phyloP scores from a whole-genome alignment of 2,797 vertebrate genomes.

The Pseudochaenichthys georgianus region DNA sequence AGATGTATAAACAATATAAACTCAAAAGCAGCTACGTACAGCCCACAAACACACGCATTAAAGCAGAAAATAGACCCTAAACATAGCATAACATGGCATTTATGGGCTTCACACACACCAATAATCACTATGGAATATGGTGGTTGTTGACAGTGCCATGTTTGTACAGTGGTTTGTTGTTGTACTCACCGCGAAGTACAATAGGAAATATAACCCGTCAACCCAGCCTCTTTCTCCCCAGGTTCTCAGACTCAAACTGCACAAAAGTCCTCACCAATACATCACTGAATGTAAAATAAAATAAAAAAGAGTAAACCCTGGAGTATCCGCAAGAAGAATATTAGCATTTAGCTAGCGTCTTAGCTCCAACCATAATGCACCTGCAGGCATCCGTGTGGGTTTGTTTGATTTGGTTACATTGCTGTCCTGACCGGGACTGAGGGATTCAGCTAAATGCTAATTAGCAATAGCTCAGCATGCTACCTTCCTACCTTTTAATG shows the following conservation, averaged over 20 bases:
- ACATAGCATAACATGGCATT: too few relatives aligned
- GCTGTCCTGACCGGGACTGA: background rate
- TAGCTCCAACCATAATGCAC: background rate
- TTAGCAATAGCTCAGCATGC: background rate
- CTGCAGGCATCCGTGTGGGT: background rate
- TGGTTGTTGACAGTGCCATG: background rate
- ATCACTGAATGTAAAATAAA: background rate
- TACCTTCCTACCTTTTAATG: background rate
- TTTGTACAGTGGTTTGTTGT: background rate
- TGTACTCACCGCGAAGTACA: background rate
- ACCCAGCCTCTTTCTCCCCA: background rate
- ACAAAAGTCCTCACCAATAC: background rate
- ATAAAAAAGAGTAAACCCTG: background rate
- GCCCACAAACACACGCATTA: background rate
- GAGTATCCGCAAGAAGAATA: background rate
- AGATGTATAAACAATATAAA: background rate
- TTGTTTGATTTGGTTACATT: background rate
- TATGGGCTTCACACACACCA: background rate
- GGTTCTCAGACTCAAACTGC: background rate
- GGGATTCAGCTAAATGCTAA: background rate
- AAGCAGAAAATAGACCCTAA: background rate
- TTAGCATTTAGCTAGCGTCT: background rate
- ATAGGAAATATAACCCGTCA: background rate
- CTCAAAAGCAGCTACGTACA: background rate
- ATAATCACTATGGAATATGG: background rate